A percentile compares a stretch with the other conserved stretches of the same genome.
Evolutionary conservation across 64 coral and sea anemone genomes (phyloP).

Genomic region (Stichodactyla helianthus): DNA sequence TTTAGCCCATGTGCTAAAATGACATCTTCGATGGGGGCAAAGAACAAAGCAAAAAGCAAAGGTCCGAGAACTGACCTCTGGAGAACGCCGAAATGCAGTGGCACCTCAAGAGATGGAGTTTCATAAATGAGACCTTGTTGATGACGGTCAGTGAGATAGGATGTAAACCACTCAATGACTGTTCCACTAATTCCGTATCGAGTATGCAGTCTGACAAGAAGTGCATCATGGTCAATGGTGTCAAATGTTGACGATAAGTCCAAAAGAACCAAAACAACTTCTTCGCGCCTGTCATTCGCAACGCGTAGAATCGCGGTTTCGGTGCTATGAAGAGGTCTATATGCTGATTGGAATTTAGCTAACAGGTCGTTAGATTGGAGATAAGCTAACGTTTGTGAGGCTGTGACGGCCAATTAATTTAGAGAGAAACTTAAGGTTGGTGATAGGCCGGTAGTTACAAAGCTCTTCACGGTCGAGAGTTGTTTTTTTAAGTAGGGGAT

Average conservation of each 20-base stretch:
- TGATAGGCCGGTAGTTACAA: conserved; percentile 30
- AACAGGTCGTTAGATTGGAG: conserved; percentile 6
- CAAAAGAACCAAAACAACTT: conserved; percentile 30
- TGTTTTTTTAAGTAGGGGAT: conserved; percentile 35
- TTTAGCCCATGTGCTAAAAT: too few relatives aligned
- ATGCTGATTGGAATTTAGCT: conserved; percentile 32
- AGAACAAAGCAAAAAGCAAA: too few relatives aligned
- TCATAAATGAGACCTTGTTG: too few relatives aligned
- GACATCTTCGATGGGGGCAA: too few relatives aligned
- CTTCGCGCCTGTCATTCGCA: conserved; percentile 24
- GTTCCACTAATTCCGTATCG: too few relatives aligned
- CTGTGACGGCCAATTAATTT: background rate
- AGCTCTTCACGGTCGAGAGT: conserved; percentile 24
- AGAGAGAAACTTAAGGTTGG: conserved; percentile 28
- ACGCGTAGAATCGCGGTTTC: conserved; percentile 39
- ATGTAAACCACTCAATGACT: background rate
- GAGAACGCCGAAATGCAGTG: too few relatives aligned
- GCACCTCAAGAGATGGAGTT: too few relatives aligned
- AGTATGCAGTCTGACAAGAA: background rate
- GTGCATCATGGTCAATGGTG: conserved; percentile 39
- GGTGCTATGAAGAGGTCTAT: conserved; percentile 31
- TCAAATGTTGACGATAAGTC: conserved; percentile 44
- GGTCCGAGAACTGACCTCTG: too few relatives aligned
- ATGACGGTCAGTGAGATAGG: too few relatives aligned
- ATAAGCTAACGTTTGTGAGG: background rate